These are phyloP conservation scores for Synchiropus splendidus DNA, from an alignment of 2,113 vertebrate genomes.

Conservation along the genomic window DNA sequence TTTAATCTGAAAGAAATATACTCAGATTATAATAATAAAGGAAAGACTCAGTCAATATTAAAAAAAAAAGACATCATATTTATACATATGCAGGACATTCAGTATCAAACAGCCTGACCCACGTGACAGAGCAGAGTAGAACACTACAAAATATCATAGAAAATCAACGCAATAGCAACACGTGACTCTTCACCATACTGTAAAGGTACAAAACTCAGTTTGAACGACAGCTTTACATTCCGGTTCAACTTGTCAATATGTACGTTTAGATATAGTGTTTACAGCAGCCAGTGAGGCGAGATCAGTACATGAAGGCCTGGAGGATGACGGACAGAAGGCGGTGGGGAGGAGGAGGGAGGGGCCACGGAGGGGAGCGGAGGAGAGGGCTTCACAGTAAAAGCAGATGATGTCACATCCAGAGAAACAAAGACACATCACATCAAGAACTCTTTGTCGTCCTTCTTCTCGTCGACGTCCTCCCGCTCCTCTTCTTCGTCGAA, in stretches of 20 bases:
- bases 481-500: constrained; percentile 60
- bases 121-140: constrained; percentile 38
- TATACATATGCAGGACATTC: constrained; percentile 40
- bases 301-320: constrained; percentile 19
- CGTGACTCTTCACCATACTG: constrained; percentile 39
- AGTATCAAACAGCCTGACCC: constrained; percentile 51
- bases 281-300: constrained; percentile 23
- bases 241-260: constrained; percentile 26
- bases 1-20: no score
- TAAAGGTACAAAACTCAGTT: constrained; percentile 55
- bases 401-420: constrained; percentile 32
- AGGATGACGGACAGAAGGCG: constrained; percentile 28
- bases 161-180: constrained; percentile 45
- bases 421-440: constrained; percentile 55
- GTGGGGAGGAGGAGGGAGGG: constrained; percentile 5
- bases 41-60: background rate
- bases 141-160: constrained; percentile 60
- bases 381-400: constrained; percentile 18
- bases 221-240: constrained; percentile 58
- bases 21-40: no score
- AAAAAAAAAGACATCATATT: constrained; percentile 36
- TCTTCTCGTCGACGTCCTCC: constrained; percentile 34
- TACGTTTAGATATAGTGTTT: constrained; percentile 14
- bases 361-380: no score
- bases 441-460: constrained; percentile 47